These are phyloP conservation scores for Geodia barretti DNA, from an alignment of 37 sponge, comb jelly and placozoan species.

Conservation along the genomic window DNA sequence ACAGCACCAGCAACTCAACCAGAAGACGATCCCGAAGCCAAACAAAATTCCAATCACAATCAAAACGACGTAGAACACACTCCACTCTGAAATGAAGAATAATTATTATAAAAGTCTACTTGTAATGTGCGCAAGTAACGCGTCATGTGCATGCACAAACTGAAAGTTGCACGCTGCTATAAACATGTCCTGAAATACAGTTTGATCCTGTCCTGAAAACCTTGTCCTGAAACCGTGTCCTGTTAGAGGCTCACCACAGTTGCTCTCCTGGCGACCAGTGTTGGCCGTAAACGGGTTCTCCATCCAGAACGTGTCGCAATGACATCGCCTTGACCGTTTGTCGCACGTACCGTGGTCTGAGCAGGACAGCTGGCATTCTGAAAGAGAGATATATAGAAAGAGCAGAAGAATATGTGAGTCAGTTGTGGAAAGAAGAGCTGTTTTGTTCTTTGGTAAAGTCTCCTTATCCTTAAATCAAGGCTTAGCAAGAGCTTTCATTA, in stretches of 20 bases:
- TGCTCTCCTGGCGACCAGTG: constrained; percentile 45
- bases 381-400: background rate
- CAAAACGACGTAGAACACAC: constrained; percentile 70
- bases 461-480: too few relatives aligned
- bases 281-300: constrained; percentile 86
- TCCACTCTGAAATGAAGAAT: constrained; percentile 30
- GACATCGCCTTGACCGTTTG: constrained; percentile 61
- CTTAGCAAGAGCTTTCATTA: too few relatives aligned
- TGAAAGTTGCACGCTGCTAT: too few relatives aligned
- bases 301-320: constrained; percentile 87
- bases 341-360: constrained; percentile 85
- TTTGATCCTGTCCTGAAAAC: too few relatives aligned
- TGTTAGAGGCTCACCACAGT: constrained; percentile 59
- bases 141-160: too few relatives aligned
- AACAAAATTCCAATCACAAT: constrained; percentile 25
- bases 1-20: constrained; percentile 74
- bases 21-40: constrained; percentile 24
- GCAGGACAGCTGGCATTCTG: constrained; percentile 79
- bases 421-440: background rate
- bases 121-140: too few relatives aligned
- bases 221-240: too few relatives aligned
- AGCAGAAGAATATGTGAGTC: background rate
- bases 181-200: too few relatives aligned
- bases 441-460: too few relatives aligned
- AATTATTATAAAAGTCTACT: background rate